Evolutionary conservation across 2,113 vertebrate genomes (phyloP).

Genomic region (Ginglymostoma cirratum): DNA sequence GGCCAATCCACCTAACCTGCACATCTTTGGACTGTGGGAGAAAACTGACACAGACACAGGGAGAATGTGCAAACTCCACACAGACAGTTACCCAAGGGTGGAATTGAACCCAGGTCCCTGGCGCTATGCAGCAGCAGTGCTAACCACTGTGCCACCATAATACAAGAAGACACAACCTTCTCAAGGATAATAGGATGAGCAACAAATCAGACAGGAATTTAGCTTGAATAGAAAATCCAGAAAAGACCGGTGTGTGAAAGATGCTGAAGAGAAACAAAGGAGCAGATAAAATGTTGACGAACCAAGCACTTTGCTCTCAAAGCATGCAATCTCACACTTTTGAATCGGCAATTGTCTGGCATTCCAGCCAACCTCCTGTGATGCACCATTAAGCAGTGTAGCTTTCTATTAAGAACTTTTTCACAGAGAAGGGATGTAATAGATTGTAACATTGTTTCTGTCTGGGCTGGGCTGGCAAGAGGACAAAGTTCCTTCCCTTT

Average conservation of each 20-base stretch:
- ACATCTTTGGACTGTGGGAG: no score
- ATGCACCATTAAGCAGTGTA: neutral
- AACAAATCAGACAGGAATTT: no score
- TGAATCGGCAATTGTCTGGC: neutral
- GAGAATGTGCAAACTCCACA: no score
- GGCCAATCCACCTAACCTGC: no score
- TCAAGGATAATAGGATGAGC: no score
- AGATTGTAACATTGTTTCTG: neutral
- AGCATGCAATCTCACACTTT: neutral
- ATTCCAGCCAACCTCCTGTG: neutral
- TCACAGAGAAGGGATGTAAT: neutral
- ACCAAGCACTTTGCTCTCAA: neutral
- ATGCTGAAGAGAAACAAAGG: neutral
- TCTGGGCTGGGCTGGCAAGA: no score
- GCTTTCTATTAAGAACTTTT: neutral
- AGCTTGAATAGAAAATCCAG: neutral
- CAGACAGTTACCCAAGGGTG: no score
- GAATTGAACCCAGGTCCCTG: no score
- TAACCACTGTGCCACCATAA: no score
- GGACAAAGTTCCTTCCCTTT: neutral
- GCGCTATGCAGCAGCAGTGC: no score
- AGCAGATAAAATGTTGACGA: neutral
- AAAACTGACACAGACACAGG: no score
- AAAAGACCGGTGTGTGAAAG: neutral
- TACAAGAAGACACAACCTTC: no score